A percentile compares a stretch with the other conserved stretches of the same genome.
Conservation (phyloP, 2,888 invertebrate genomes). For the Phragmatobia fuliginosa region DNA sequence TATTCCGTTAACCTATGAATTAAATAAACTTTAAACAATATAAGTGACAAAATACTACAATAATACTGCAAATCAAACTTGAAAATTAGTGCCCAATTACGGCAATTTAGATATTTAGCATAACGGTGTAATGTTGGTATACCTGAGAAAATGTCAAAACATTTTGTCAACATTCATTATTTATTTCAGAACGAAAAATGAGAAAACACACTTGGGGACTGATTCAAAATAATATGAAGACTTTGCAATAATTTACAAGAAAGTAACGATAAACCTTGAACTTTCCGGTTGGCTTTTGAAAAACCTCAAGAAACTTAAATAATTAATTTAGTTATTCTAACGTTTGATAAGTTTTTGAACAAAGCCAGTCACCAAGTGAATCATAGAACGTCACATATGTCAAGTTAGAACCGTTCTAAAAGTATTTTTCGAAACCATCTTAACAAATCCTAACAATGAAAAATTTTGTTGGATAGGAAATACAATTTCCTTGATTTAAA, state of each 20-base stretch:
- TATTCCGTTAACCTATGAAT: conserved; percentile 45
- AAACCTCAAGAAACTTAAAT: background rate
- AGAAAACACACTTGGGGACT: background rate
- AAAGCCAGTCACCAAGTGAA: background rate
- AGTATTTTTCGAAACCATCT: background rate
- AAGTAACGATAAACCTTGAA: background rate
- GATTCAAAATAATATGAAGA: background rate
- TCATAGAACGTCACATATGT: background rate
- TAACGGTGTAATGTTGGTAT: conserved; percentile 58
- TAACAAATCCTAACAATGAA: background rate
- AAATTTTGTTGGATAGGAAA: background rate
- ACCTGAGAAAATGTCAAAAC: conserved; percentile 47
- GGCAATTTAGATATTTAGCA: conserved; percentile 59
- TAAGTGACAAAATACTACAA: conserved; percentile 51
- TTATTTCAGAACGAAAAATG: conserved; percentile 33
- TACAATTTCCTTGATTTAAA: background rate
- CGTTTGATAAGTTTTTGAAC: background rate
- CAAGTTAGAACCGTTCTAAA: conserved; percentile 35
- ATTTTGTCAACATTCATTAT: conserved; percentile 14
- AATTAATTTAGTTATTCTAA: background rate
- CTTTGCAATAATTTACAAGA: background rate
- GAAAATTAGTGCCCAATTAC: conserved; percentile 67
- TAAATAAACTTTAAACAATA: conserved; percentile 33
- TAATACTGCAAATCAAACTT: conserved; percentile 61
- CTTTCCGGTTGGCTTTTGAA: background rate